These are phyloP conservation scores for Castor canadensis DNA, from an alignment of 2,113 vertebrate genomes.

Conservation along the genomic window DNA sequence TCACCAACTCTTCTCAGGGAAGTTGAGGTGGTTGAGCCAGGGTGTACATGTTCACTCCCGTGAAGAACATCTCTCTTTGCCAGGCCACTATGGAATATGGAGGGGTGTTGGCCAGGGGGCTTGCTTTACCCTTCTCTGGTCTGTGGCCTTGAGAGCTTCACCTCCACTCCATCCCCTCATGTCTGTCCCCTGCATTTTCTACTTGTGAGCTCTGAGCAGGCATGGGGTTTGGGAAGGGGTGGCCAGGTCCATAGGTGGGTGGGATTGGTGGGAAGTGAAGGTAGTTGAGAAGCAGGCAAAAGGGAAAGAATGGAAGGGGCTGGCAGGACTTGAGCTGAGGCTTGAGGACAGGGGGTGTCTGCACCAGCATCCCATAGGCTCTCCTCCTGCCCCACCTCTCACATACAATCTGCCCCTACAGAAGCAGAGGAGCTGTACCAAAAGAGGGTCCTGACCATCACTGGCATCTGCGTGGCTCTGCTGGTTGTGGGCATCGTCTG, in stretches of 20 bases:
- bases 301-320: neutral
- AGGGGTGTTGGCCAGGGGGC: neutral
- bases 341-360: neutral
- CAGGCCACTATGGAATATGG: neutral
- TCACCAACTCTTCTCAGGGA: neutral
- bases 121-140: neutral
- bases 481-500: conserved; percentile 98
- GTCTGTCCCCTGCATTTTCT: conserved; percentile 31
- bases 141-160: neutral
- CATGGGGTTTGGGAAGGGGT: neutral
- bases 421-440: conserved; percentile 99
- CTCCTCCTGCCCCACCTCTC: neutral
- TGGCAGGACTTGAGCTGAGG: neutral
- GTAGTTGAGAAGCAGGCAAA: neutral
- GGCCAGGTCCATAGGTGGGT: neutral
- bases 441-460: conserved; percentile 99
- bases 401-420: conserved; percentile 82
- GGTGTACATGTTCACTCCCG: neutral
- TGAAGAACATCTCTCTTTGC: neutral
- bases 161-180: conserved; percentile 25
- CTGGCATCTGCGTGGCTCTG: conserved; percentile 97
- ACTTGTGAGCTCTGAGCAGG: neutral
- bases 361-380: neutral
- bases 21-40: neutral
- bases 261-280: neutral